Base-by-base conservation (phyloP, 2,113 vertebrate species). In the Nanorana parkeri region DNA sequence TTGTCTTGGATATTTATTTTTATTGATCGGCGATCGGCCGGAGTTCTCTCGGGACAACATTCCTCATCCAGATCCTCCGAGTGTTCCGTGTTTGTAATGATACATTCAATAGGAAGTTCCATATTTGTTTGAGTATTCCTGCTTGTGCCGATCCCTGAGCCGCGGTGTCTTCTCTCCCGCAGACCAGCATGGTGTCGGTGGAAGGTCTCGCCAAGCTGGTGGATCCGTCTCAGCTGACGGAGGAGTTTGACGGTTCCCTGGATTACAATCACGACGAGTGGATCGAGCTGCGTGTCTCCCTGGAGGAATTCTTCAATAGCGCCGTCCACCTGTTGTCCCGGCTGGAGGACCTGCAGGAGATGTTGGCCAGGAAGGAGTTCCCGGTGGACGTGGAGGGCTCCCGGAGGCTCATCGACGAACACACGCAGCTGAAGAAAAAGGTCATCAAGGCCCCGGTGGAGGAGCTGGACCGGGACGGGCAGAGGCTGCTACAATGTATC, bases 181-280 rank as follows among this genome's bases (percentile, higher is more conserved):
- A 99, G 98, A 99, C 98, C 56, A 99, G 93, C 88, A 96, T 99
- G 97, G 98, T 99, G 77, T 99, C 98, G 0, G 97, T 99, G 65
- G 98, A 99, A 90, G 98, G 98, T 56, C 93, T 99, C 84, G 90
- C 96, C 2, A 99, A 98, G 85, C 93, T 99, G 1, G 98, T 99
- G 87, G 98, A 99, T 87, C 97, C 97, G 16, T 99, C 98, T 54
- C 98, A 99, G 90, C 92, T 99, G 88, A 99, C 97, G 0, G 97
- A 98, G 17, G 97, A 99, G 86, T 98, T 99, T 11, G 98, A 99
- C 51, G 98, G 98, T 66, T 97, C 97, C 17, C 88, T 99, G 92
- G 97, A 99, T 88, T 99, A 99, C 88, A 96, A 99, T 91, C 97
- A 99, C 0, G 97, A 99, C 61, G 97, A 99, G 85, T 99, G 98